A percentile compares a stretch with the other conserved stretches of the same genome.
Conservation (phyloP, 2,888 invertebrate genomes). For the Dermolepida albohirtum region DNA sequence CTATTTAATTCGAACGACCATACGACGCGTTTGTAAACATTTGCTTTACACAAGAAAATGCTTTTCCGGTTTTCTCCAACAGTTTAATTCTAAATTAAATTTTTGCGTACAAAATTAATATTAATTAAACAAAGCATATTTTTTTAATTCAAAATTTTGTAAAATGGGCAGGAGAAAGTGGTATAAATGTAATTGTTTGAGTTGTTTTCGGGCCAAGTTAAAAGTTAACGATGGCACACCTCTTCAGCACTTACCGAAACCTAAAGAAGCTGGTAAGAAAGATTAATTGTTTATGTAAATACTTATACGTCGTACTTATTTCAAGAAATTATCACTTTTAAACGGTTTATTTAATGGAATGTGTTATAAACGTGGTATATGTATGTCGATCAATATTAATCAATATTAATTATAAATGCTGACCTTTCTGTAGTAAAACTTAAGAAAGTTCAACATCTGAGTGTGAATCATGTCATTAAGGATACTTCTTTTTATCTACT, state of each 20-base stretch:
- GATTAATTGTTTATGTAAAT: not conserved
- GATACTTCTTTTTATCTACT: no score
- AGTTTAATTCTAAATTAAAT: not conserved
- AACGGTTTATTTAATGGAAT: no score
- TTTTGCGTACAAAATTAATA: not conserved
- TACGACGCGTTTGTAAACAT: conserved; percentile 3
- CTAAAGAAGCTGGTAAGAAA: conserved; percentile 54
- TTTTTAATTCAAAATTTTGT: not conserved
- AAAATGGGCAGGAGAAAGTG: conserved; percentile 55
- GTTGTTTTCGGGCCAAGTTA: conserved; percentile 62
- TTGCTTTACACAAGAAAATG: not conserved
- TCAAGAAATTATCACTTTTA: no score
- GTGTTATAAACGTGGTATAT: no score
- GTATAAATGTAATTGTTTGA: conserved; percentile 55
- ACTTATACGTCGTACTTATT: no score
- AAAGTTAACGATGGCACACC: conserved; percentile 58
- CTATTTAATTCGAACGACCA: not conserved
- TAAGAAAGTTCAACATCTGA: no score
- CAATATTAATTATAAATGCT: no score
- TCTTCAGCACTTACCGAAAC: conserved; percentile 59
- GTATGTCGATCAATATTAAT: no score
- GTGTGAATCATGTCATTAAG: no score
- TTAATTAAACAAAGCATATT: not conserved
- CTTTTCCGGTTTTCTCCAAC: no score
- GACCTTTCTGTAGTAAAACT: no score